Base-by-base conservation (phyloP, 2,888 invertebrate genomes). In the Tetropium fuscum region DNA sequence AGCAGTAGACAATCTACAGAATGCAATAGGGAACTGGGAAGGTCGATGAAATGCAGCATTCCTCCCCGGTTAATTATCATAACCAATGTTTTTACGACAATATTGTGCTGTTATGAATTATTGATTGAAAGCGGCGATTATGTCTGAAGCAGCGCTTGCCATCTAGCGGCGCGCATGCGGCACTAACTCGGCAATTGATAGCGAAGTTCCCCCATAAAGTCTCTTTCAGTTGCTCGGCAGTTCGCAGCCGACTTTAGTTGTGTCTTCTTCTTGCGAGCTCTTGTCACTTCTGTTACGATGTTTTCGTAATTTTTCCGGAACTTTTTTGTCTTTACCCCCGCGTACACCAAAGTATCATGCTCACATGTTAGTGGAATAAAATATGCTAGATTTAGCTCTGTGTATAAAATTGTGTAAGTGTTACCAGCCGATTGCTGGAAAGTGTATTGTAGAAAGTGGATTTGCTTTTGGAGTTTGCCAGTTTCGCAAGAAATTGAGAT, bases 381-480 rank as follows among this genome's bases (percentile, higher is more conserved):
- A 74, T 73, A 78, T 77, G 78, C 76, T 71, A 74, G 63, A 73
- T 71, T 72, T 67, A 73, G 73, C 77, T 73, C 70, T 74, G 77
- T 78, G 77, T 74, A 66, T 74, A 49, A 76, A 77, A 77, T 78
- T 77, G 78, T 79, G 78, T 72, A 76, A 76, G 78, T 79, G 78
- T 74, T 62, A 63, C 73, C 74, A 74, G 73, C 73, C 36, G 40
- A 51, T 27, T 69, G 64, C 74, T 77, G 79, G 77, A 80, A 78
- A 79, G 78, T 80, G 79, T 76, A 73, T 73, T 71, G 68, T 80
- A 81, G 80, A 80, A 81, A 80, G 80, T 80, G 79, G 79, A 75
- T 79, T 80, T 76, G 76, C 74, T 72, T 70, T 74, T 60, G 53
- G 67, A 63, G 56, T 56, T 76, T 72, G 72, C 72, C 73, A 74